Evolutionary conservation across 2,888 invertebrate species (phyloP).

Genomic region (Campaea margaritaria): DNA sequence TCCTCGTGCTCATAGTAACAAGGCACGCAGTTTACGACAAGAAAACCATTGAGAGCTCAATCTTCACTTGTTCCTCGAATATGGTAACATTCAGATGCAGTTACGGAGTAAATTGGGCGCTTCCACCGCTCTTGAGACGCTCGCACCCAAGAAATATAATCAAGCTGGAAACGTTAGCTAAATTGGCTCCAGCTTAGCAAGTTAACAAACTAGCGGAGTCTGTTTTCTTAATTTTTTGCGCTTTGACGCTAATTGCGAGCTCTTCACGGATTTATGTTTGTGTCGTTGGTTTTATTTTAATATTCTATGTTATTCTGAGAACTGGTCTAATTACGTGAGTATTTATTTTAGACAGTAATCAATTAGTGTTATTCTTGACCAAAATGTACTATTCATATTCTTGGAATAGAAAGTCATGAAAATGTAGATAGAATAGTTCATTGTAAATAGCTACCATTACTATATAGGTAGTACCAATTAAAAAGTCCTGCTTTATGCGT

Average conservation of each 20-base stretch:
- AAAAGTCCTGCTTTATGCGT: too few relatives aligned
- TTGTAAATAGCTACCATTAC: too few relatives aligned
- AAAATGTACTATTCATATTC: too few relatives aligned
- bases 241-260: slow-evolving; percentile 40
- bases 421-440: too few relatives aligned
- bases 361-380: too few relatives aligned
- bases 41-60: slow-evolving; percentile 74
- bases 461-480: too few relatives aligned
- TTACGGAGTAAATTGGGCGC: slow-evolving; percentile 78
- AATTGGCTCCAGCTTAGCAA: slow-evolving; percentile 44
- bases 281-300: slow-evolving; percentile 10
- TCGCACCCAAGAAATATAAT: slow-evolving; percentile 52
- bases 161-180: slow-evolving; percentile 58
- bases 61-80: slow-evolving; percentile 77
- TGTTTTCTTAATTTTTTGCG: slow-evolving; percentile 38
- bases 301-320: background rate
- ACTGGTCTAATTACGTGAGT: slow-evolving; percentile 1
- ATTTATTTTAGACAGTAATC: background rate
- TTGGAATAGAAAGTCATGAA: too few relatives aligned
- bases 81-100: slow-evolving; percentile 80
- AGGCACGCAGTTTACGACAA: slow-evolving; percentile 74
- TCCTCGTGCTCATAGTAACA: slow-evolving; percentile 63
- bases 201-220: slow-evolving; percentile 48
- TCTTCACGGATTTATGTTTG: slow-evolving; percentile 21
- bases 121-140: slow-evolving; percentile 65